Conservation (phyloP, 2,797 vertebrate genomes). For the Molossus molossus region DNA sequence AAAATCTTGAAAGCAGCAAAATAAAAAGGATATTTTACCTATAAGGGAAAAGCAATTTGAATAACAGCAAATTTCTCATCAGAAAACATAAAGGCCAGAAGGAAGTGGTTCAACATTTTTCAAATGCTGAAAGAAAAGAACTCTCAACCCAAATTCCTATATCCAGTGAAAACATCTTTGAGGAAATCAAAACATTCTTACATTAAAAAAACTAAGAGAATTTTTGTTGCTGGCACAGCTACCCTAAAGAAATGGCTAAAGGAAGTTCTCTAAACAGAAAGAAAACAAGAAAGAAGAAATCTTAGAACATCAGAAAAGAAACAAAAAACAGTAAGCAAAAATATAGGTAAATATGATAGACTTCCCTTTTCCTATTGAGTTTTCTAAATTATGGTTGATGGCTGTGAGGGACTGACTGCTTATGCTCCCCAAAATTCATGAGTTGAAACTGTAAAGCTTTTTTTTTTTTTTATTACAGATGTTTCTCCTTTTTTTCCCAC, state of each 20-base stretch:
- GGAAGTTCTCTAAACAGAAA: too few species aligned
- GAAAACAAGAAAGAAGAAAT: too few species aligned
- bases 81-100: too few species aligned
- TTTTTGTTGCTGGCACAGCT: background rate
- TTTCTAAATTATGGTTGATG: slow-evolving; percentile 25
- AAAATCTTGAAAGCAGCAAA: background rate
- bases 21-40: background rate
- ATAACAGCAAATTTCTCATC: too few species aligned
- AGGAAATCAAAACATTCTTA: slow-evolving; percentile 25
- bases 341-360: background rate
- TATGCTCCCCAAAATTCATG: background rate
- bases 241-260: too few species aligned
- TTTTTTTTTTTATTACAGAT: too few species aligned
- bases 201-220: slow-evolving; percentile 7
- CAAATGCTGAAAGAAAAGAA: too few species aligned
- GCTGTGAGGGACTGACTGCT: slow-evolving; percentile 24
- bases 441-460: background rate
- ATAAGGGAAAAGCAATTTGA: background rate
- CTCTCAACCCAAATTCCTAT: background rate
- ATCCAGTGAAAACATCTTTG: slow-evolving; percentile 55
- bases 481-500: too few species aligned
- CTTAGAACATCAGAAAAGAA: too few species aligned
- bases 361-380: slow-evolving; percentile 18
- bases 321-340: too few species aligned
- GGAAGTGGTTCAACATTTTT: too few species aligned